Conservation (phyloP, 2,888 invertebrate genomes). For the Pinctada fucata region DNA sequence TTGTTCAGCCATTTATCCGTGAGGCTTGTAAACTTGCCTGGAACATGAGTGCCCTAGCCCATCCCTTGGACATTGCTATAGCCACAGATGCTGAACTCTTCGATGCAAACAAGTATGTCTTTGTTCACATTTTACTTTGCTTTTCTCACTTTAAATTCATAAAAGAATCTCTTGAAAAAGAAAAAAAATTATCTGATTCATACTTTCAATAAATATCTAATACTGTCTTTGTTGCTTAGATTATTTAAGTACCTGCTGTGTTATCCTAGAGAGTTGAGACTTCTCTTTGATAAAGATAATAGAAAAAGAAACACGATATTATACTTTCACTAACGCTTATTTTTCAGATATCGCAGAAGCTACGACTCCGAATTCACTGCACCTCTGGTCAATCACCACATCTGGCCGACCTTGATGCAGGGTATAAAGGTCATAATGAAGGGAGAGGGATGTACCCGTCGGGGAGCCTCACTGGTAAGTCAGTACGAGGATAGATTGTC, state of each 20-base stretch:
- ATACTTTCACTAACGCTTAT: too few species aligned
- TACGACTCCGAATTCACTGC: slow-evolving; percentile 77
- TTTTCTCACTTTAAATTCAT: too few species aligned
- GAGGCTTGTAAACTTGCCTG: slow-evolving; percentile 76
- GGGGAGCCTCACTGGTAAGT: slow-evolving; percentile 73
- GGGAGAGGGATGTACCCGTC: slow-evolving; percentile 73
- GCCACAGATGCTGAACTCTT: slow-evolving; percentile 76
- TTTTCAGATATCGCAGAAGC: slow-evolving; percentile 74
- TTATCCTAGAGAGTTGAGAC: too few species aligned
- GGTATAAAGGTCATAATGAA: slow-evolving; percentile 71
- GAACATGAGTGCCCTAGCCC: slow-evolving; percentile 75
- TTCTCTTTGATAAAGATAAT: too few species aligned
- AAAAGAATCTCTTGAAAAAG: too few species aligned
- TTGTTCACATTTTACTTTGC: too few species aligned
- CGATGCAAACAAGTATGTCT: slow-evolving; percentile 74
- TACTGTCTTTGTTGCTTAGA: too few species aligned
- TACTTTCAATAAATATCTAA: too few species aligned
- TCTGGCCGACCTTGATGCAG: slow-evolving; percentile 76
- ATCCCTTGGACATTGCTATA: slow-evolving; percentile 74
- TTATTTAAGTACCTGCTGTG: too few species aligned
- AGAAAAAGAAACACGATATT: too few species aligned
- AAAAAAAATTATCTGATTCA: too few species aligned
- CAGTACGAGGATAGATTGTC: too few species aligned
- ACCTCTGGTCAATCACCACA: slow-evolving; percentile 76
- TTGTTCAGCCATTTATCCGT: slow-evolving; percentile 75